Evolutionary conservation across 2,113 vertebrate species (phyloP), one percentile per base, ranked within the genome.

Genomic region (Chloebia gouldiae): DNA sequence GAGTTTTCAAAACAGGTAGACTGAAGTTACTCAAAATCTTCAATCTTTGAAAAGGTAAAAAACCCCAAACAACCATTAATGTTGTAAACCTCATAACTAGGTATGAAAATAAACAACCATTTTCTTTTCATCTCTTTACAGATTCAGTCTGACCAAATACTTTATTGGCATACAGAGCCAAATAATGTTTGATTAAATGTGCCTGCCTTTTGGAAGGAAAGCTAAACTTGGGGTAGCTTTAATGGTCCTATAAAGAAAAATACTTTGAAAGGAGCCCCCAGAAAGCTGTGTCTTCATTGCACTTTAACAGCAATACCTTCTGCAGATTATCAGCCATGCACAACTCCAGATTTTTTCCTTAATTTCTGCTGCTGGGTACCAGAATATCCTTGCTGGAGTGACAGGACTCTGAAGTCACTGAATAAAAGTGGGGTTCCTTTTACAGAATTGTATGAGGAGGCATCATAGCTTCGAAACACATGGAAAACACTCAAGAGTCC

Each of bases 51-150:
- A 79, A 73, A 75, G 13, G 16, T 2, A 31, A 81, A 16, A 39
- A 2, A 0, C 11, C 42, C 12, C 9, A n/a, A 65, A 1, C 42
- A 59, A 45, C 19, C 53, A 37, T 3, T 45, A 60, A 30, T 11
- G 4, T 0, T 64, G 49, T 21, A 76, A 94, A 57, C 10, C 33
- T 80, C 16, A 0, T 27, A 78, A 70, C 16, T 3, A 81, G 4
- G 35, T 39, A 63, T 28, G 57, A 85, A 87, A 56, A 81, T 11
- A 69, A 71, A 9, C 37, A 31, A 50, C 1, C 11, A 19, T n/a
- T 65, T 91, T 82, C 42, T 80, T 54, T 11, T 24, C 6, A 24
- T 53, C 23, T 79, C 50, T 68, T 77, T 22, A 39, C 0, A 71
- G 40, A 59, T 44, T 70, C 44, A 54, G 22, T 13, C 24, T 64